phyloP scores from a whole-genome alignment of 2,797 vertebrate species.

The Brachyalestes nurse region DNA sequence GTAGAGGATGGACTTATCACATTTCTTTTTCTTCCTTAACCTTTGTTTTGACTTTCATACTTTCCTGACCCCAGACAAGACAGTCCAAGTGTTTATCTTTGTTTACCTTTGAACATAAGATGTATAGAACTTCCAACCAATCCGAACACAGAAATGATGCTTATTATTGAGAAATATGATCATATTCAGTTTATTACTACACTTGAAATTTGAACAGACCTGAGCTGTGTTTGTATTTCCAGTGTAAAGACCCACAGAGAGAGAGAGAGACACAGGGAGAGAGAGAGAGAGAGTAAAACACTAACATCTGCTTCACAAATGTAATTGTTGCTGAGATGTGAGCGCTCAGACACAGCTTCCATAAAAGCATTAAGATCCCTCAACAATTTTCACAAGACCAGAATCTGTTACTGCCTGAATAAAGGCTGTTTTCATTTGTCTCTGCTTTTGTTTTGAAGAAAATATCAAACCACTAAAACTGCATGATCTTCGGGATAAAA shows the following conservation, averaged over 20 bases:
- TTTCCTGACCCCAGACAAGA: background rate
- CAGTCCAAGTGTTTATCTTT: background rate
- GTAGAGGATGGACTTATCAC: no score
- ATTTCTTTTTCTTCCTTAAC: no score
- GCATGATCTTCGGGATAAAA: conserved; percentile 18
- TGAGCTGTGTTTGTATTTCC: conserved; percentile 59
- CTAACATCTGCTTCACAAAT: conserved; percentile 78
- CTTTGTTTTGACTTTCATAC: no score
- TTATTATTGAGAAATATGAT: conserved; percentile 1
- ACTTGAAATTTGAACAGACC: conserved; percentile 29
- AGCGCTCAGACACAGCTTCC: conserved; percentile 59
- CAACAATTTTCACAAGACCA: conserved; percentile 57
- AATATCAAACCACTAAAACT: conserved; percentile 17
- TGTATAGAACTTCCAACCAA: background rate
- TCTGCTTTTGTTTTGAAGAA: conserved; percentile 47
- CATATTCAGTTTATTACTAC: background rate
- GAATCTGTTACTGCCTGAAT: conserved; percentile 46
- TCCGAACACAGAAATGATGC: background rate
- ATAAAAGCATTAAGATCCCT: conserved; percentile 63
- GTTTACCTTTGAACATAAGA: background rate
- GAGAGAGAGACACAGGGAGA: no score
- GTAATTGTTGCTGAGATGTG: conserved; percentile 59
- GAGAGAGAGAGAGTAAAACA: conserved; percentile 42
- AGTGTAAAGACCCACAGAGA: background rate
- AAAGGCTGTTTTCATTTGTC: conserved; percentile 31